Conservation (phyloP, 2,888 invertebrate species). For the Vanessa cardui region DNA sequence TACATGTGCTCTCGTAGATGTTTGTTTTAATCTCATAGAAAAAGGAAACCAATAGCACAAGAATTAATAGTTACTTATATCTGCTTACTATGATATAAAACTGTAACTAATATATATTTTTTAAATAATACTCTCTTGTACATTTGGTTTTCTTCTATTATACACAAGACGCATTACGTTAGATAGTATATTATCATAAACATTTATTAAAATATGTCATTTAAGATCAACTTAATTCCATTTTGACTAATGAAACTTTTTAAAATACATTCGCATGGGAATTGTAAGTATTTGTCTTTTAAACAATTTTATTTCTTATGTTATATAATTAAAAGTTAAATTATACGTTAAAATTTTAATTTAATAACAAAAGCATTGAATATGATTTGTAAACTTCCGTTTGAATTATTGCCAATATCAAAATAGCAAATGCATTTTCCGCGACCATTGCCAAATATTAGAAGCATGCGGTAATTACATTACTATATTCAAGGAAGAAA, state of each 20-base stretch:
- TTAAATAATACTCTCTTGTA: not conserved
- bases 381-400: conserved; percentile 24
- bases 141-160: not conserved
- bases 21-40: not conserved
- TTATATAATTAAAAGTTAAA: not conserved
- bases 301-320: not conserved
- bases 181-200: not conserved
- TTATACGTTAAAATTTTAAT: not conserved
- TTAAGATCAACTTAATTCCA: not conserved
- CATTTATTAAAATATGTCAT: not conserved
- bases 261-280: conserved; percentile 3
- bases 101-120: too few species aligned
- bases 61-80: not conserved
- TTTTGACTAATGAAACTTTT: not conserved
- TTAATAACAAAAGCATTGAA: not conserved
- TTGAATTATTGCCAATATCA: conserved; percentile 43
- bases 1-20: not conserved
- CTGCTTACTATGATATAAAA: not conserved
- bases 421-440: conserved; percentile 38
- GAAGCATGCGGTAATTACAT: conserved; percentile 34
- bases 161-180: not conserved
- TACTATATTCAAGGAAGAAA: conserved; percentile 11
- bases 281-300: not conserved
- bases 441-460: conserved; percentile 38
- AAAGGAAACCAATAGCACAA: not conserved